These are phyloP conservation scores for Cheilosia vernalis DNA, from an alignment of 2,888 invertebrate species.

Conservation along the genomic window DNA sequence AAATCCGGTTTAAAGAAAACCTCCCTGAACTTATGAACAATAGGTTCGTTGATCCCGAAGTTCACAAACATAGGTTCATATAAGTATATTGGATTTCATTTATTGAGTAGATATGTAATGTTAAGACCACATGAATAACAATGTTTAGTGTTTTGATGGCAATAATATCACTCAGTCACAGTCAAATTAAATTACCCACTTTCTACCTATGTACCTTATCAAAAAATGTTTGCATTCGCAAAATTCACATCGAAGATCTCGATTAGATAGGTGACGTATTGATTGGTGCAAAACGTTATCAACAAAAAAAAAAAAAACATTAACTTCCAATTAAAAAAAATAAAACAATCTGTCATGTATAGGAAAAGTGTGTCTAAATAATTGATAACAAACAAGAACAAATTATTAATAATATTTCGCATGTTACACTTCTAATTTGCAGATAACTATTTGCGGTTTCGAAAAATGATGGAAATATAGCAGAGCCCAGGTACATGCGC, in stretches of 20 bases:
- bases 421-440: constrained; percentile 13
- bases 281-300: constrained; percentile 22
- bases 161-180: no score
- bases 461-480: constrained; percentile 37
- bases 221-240: background rate
- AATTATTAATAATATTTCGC: constrained; percentile 18
- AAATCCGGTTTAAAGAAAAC: no score
- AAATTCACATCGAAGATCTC: background rate
- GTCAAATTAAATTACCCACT: no score
- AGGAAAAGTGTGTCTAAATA: constrained; percentile 17
- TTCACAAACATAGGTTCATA: no score
- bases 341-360: constrained; percentile 44
- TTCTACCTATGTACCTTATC: background rate
- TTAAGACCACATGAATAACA: no score
- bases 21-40: no score
- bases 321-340: constrained; percentile 50
- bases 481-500: constrained; percentile 7
- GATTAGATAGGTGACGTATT: constrained; percentile 33
- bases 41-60: no score
- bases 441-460: constrained; percentile 27
- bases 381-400: constrained; percentile 13
- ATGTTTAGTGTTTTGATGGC: no score
- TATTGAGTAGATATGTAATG: no score
- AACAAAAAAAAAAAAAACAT: constrained; percentile 29
- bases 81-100: no score